phyloP scores from a whole-genome alignment of 2,888 invertebrate genomes.

The Anthophora plumipes region DNA sequence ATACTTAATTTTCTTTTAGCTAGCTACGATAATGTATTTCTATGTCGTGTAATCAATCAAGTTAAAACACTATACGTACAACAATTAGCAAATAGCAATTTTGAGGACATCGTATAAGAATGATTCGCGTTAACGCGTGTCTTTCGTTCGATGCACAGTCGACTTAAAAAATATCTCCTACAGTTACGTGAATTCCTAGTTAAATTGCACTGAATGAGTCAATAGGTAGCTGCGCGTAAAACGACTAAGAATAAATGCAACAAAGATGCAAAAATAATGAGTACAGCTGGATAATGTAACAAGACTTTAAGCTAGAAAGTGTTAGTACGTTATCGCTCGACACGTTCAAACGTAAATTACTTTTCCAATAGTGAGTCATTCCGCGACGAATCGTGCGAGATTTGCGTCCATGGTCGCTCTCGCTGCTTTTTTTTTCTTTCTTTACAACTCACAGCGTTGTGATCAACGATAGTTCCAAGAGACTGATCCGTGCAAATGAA shows the following conservation, averaged over 20 bases:
- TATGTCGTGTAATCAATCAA: slow-evolving; percentile 2
- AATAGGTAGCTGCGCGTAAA: slow-evolving; percentile 48
- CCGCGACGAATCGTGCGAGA: not conserved
- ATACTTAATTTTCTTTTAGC: slow-evolving; percentile 10
- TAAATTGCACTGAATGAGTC: slow-evolving; percentile 60
- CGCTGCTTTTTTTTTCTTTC: too few species aligned
- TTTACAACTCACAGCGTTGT: not conserved
- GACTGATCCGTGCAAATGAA: not conserved
- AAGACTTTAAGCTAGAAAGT: slow-evolving; percentile 55
- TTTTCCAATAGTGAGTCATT: slow-evolving; percentile 20
- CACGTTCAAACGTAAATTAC: slow-evolving; percentile 49
- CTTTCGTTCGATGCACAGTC: slow-evolving; percentile 27
- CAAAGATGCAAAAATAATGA: slow-evolving; percentile 45
- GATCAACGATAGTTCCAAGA: not conserved
- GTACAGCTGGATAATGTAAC: slow-evolving; percentile 43
- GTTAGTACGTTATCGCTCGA: slow-evolving; percentile 43
- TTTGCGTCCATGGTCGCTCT: not conserved
- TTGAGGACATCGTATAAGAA: slow-evolving; percentile 35
- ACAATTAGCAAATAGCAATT: slow-evolving; percentile 45
- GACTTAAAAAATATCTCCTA: slow-evolving; percentile 39
- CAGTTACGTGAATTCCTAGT: slow-evolving; percentile 37
- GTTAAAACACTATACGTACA: slow-evolving; percentile 23
- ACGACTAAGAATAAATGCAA: slow-evolving; percentile 65
- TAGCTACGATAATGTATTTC: slow-evolving; percentile 1
- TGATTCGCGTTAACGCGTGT: slow-evolving; percentile 9